Evolutionary conservation across 2,113 vertebrate genomes (phyloP), one percentile per base, ranked within the genome.

Genomic region (Mustelus asterias): DNA sequence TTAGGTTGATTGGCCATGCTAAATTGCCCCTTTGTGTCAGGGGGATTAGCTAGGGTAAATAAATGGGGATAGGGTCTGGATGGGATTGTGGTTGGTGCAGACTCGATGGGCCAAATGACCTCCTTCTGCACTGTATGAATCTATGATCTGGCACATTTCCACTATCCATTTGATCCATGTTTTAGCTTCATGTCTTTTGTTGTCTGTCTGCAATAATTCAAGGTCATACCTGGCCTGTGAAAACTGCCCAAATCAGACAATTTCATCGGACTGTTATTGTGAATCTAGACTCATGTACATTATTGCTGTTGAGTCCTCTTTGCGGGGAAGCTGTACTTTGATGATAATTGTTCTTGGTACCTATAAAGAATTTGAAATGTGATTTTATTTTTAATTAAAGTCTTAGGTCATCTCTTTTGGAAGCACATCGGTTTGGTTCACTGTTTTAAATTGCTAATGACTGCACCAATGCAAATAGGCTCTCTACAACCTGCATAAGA

Each of bases 381-480:
- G n/a, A n/a, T 41, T 83, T 83, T 41, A n/a, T 20, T 80, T 80
- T 37, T 83, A 83, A 83, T 83, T 83, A 83, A 83, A 83, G 16
- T 20, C 80, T 41, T 41, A 41, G 80, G 80, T 83, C 37, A 41
- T 83, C 16, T 22, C 37, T 41, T 83, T 83, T 83, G n/a, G n/a
- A 83, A 44, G 37, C 37, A 41, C 18, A 83, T 83, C 18, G 41
- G 80, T 41, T 83, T 20, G 16, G 80, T 83, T 83, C 14, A 83
- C 37, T 83, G 80, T 20, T 83, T 83, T 83, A 41, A 83, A 83
- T 83, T 83, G 80, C 80, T 83, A 83, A 83, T 83, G 80, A 41
- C 80, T 41, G 80, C 80, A 83, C 37, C 37, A 83, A 83, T 83
- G 80, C 37, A 83, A 83, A 83, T 83, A 41, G 80, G 80, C 41